phyloP scores from a whole-genome alignment of 2,797 vertebrate species.

The Xenentodon cancila region DNA sequence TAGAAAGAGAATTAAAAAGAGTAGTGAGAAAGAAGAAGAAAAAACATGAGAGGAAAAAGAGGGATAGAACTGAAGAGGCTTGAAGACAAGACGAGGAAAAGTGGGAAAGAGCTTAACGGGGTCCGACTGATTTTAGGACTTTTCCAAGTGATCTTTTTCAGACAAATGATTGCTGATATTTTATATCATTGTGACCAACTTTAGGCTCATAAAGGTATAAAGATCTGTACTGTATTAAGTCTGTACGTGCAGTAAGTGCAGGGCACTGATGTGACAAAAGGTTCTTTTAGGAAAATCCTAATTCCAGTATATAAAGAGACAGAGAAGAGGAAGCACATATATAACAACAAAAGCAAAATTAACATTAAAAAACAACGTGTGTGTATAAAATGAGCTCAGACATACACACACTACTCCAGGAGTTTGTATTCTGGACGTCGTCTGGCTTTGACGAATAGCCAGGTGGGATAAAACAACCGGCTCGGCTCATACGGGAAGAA shows the following conservation, averaged over 20 bases:
- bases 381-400: constrained; percentile 6
- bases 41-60: constrained; percentile 37
- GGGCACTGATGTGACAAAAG: not conserved
- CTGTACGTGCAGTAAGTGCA: no score
- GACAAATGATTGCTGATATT: constrained; percentile 21
- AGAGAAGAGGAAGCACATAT: not conserved
- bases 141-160: constrained; percentile 3
- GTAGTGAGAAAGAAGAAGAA: constrained; percentile 45
- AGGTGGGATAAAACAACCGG: constrained; percentile 75
- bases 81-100: constrained; percentile 29
- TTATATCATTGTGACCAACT: constrained; percentile 14
- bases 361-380: constrained; percentile 7
- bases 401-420: not conserved
- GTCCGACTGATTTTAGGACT: constrained; percentile 17
- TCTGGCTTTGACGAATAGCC: constrained; percentile 78
- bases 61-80: constrained; percentile 30
- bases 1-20: constrained; percentile 62
- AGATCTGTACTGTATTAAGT: no score
- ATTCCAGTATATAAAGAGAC: constrained; percentile 3
- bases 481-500: constrained; percentile 77
- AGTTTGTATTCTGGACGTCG: constrained; percentile 37
- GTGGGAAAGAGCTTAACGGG: constrained; percentile 28
- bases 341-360: not conserved
- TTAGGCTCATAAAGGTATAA: no score
- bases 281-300: constrained; percentile 9